Conservation (phyloP, 1,140 invertebrate genomes). For the Nephila pilipes region DNA sequence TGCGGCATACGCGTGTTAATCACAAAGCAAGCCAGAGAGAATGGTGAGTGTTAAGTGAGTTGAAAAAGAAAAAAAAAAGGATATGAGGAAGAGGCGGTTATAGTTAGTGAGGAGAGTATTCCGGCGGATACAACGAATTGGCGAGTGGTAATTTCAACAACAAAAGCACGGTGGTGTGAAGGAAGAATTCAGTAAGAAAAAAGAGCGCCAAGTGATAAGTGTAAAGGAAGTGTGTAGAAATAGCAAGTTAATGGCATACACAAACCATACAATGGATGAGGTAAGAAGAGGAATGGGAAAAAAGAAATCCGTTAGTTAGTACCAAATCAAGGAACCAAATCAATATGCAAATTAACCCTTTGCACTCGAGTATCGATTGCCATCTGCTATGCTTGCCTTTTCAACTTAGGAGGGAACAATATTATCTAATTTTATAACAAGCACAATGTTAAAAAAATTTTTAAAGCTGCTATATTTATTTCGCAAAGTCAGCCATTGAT, state of each 20-base stretch:
- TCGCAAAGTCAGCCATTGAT: too few species aligned
- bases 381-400: neutral
- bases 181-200: neutral
- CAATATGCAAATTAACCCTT: constrained; percentile 2
- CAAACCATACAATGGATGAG: constrained; percentile 26
- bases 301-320: constrained; percentile 29
- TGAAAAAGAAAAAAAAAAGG: neutral
- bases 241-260: constrained; percentile 2
- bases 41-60: neutral
- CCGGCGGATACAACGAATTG: neutral
- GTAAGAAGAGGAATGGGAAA: neutral
- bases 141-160: neutral
- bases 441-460: too few species aligned
- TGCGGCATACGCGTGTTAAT: constrained; percentile 31
- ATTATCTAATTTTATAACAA: too few species aligned
- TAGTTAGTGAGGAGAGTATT: neutral
- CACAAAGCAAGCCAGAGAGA: constrained; percentile 2
- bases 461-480: too few species aligned
- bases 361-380: neutral
- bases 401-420: too few species aligned
- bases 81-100: neutral
- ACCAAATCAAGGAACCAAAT: neutral
- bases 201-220: neutral
- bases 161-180: neutral
- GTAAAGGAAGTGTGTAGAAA: neutral